Percentiles rank a stretch among this genome's conserved stretches.
phyloP scores from a whole-genome alignment of 2,797 vertebrate species.

The Mormyrops boulengeri region DNA sequence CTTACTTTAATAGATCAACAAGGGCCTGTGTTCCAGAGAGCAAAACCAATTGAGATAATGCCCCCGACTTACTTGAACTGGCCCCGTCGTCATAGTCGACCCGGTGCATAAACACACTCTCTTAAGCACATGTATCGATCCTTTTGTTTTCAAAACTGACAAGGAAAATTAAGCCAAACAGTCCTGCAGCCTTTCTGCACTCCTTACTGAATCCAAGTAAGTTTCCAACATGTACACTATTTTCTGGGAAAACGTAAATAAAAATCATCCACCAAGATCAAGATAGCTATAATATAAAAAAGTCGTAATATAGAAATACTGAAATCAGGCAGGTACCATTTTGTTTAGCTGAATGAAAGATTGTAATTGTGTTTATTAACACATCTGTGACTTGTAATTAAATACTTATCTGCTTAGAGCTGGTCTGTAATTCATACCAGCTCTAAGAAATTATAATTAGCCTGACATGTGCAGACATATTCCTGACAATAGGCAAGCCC shows the following conservation, averaged over 20 bases:
- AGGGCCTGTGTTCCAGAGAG: constrained; percentile 10
- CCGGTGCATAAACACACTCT: constrained; percentile 25
- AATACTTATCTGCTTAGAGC: background rate
- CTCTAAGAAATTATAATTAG: constrained; percentile 1
- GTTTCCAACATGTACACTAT: background rate
- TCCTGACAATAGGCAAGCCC: background rate
- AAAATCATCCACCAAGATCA: background rate
- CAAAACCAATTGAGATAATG: constrained; percentile 27
- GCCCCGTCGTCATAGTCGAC: background rate
- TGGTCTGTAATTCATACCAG: background rate
- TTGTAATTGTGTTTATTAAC: background rate
- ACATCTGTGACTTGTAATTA: background rate
- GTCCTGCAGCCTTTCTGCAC: background rate
- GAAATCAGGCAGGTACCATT: background rate
- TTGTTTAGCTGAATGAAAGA: background rate
- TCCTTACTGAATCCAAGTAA: background rate
- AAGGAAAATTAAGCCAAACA: constrained; percentile 18
- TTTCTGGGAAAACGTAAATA: background rate
- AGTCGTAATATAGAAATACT: background rate
- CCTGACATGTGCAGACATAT: background rate
- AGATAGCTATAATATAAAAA: background rate
- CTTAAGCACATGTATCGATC: constrained; percentile 24
- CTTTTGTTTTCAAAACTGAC: constrained; percentile 25
- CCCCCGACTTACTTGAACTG: constrained; percentile 1
- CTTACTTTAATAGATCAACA: constrained; percentile 21